phyloP scores from a whole-genome alignment of 2,113 vertebrate species.

The Zapornia atra region DNA sequence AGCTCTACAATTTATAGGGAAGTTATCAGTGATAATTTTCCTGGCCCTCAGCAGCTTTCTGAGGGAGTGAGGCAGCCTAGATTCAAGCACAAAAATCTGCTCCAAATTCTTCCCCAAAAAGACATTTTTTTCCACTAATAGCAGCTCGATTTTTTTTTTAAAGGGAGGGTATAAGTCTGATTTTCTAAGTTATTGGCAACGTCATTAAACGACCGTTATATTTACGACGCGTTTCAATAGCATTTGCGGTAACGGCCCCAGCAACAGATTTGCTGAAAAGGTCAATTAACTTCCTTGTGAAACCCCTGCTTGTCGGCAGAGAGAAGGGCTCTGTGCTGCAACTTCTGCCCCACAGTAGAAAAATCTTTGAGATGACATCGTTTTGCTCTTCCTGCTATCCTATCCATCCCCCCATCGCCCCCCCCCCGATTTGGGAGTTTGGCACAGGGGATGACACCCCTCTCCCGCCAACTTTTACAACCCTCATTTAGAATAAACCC shows the following conservation, averaged over 20 bases:
- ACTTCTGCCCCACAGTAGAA: background rate
- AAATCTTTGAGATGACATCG: background rate
- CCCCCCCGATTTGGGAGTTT: background rate
- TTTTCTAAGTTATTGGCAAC: slow-evolving; percentile 30
- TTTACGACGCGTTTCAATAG: slow-evolving; percentile 13
- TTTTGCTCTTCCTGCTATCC: background rate
- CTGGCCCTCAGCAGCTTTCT: slow-evolving; percentile 50
- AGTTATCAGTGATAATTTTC: slow-evolving; percentile 64
- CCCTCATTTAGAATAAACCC: background rate
- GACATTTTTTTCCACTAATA: slow-evolving; percentile 30
- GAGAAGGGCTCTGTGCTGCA: background rate
- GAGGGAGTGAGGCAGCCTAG: slow-evolving; percentile 58
- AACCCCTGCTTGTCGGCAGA: background rate
- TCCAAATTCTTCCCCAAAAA: slow-evolving; percentile 56
- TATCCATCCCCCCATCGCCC: no score
- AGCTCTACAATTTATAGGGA: slow-evolving; percentile 56
- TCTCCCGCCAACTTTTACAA: background rate
- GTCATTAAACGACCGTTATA: background rate
- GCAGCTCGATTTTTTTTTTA: background rate
- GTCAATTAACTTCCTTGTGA: slow-evolving; percentile 24
- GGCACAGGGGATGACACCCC: background rate
- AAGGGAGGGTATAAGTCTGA: slow-evolving; percentile 23
- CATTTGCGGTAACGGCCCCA: slow-evolving; percentile 14
- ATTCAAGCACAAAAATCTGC: slow-evolving; percentile 21
- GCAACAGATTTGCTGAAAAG: slow-evolving; percentile 34